These are phyloP conservation scores for Agriotes lineatus DNA, from an alignment of 2,888 invertebrate species.

Conservation along the genomic window DNA sequence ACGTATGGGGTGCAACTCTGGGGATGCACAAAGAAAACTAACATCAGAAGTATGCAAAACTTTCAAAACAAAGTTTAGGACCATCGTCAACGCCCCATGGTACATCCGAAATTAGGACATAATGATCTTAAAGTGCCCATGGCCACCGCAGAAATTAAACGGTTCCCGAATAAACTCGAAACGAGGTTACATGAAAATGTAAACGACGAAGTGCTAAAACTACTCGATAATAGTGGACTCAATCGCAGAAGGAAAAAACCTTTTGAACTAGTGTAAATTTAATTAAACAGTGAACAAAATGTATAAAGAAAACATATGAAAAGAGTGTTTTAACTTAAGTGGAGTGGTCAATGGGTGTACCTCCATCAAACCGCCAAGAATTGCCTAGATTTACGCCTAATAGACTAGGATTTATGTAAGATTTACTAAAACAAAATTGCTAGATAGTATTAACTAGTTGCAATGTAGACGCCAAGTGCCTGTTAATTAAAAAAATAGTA, in stretches of 20 bases:
- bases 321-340: slow-evolving; percentile 19
- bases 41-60: neutral
- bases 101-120: slow-evolving; percentile 18
- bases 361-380: slow-evolving; percentile 10
- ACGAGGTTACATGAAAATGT: slow-evolving; percentile 3
- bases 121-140: slow-evolving; percentile 9
- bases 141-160: slow-evolving; percentile 8
- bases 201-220: too few species aligned
- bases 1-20: neutral
- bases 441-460: slow-evolving; percentile 19
- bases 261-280: neutral
- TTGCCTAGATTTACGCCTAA: slow-evolving; percentile 2
- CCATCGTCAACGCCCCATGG: slow-evolving; percentile 7
- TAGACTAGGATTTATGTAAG: slow-evolving; percentile 12
- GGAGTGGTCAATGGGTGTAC: slow-evolving; percentile 21
- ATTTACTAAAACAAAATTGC: neutral
- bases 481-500: neutral
- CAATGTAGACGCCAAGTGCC: slow-evolving; percentile 3
- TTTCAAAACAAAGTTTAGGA: slow-evolving; percentile 12
- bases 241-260: too few species aligned
- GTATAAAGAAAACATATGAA: slow-evolving; percentile 1
- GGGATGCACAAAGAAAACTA: neutral
- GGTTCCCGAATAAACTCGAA: slow-evolving; percentile 14
- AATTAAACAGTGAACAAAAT: neutral
- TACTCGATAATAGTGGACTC: too few species aligned